Evolutionary conservation across 2,888 invertebrate genomes (phyloP).

Genomic region (Syrista parreyssii): DNA sequence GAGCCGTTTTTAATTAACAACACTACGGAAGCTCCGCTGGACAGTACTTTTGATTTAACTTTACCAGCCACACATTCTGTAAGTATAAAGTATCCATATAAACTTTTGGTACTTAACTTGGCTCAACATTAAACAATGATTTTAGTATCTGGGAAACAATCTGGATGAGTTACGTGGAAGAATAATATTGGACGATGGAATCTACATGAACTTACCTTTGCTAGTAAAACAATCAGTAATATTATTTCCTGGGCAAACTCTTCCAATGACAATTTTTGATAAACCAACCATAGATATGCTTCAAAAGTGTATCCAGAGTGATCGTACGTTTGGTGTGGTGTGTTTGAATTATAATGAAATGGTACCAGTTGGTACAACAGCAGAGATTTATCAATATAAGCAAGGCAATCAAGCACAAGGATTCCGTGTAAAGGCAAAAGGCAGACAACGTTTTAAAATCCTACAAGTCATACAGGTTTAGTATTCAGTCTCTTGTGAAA

Average conservation of each 20-base stretch:
- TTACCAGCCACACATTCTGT: conserved; percentile 71
- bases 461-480: conserved; percentile 57
- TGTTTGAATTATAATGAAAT: conserved; percentile 65
- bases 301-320: conserved; percentile 69
- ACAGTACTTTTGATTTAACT: conserved; percentile 67
- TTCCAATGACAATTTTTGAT: conserved; percentile 76
- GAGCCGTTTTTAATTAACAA: not conserved
- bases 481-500: not conserved
- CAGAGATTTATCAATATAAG: conserved; percentile 70
- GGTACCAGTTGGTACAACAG: conserved; percentile 48
- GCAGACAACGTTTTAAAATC: conserved; percentile 80
- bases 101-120: not conserved
- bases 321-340: conserved; percentile 76
- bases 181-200: conserved; percentile 72
- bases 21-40: conserved; percentile 15
- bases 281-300: conserved; percentile 71
- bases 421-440: conserved; percentile 79
- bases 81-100: conserved; percentile 37
- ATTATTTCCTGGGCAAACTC: conserved; percentile 81
- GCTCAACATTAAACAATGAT: conserved; percentile 13
- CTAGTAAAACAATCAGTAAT: conserved; percentile 73
- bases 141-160: conserved; percentile 71
- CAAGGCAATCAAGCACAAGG: conserved; percentile 67
- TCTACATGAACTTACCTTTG: conserved; percentile 70
- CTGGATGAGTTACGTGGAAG: conserved; percentile 74